These are phyloP conservation scores for Chrysopa pallens DNA, from an alignment of 1,140 invertebrate species.

Conservation along the genomic window DNA sequence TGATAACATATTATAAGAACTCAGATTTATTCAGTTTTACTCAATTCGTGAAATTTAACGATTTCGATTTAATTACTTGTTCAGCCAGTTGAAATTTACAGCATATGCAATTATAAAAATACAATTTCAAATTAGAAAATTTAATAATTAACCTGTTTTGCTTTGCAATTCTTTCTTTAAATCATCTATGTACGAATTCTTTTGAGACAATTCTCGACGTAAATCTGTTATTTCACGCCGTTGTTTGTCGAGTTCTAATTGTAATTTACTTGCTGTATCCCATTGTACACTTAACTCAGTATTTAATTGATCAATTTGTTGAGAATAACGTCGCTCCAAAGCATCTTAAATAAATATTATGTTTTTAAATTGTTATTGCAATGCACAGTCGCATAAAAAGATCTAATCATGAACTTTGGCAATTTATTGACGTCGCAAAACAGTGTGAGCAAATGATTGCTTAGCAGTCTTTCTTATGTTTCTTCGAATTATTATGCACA, in stretches of 20 bases:
- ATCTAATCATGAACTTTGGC: no score
- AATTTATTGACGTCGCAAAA: no score
- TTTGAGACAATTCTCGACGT: conserved; percentile 50
- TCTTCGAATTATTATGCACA: no score
- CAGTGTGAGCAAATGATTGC: no score
- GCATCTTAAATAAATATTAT: conserved; percentile 20
- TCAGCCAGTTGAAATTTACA: not conserved
- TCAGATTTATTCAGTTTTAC: no score
- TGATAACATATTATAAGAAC: no score
- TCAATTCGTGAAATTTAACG: conserved; percentile 4
- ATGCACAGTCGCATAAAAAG: no score
- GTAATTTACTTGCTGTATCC: conserved; percentile 55
- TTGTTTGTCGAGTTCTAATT: conserved; percentile 59
- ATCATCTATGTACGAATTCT: conserved; percentile 51
- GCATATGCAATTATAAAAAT: not conserved
- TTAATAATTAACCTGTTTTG: conserved; percentile 38
- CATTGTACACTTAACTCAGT: conserved; percentile 59
- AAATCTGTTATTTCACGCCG: conserved; percentile 52
- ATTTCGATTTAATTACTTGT: not conserved
- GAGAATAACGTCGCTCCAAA: conserved; percentile 51
- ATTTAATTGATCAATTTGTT: conserved; percentile 54
- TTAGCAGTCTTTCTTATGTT: no score
- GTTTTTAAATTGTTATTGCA: no score
- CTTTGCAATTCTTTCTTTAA: conserved; percentile 57
- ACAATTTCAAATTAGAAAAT: not conserved